phyloP scores from a whole-genome alignment of 2,113 vertebrate genomes.

The Periophthalmus modestus region DNA sequence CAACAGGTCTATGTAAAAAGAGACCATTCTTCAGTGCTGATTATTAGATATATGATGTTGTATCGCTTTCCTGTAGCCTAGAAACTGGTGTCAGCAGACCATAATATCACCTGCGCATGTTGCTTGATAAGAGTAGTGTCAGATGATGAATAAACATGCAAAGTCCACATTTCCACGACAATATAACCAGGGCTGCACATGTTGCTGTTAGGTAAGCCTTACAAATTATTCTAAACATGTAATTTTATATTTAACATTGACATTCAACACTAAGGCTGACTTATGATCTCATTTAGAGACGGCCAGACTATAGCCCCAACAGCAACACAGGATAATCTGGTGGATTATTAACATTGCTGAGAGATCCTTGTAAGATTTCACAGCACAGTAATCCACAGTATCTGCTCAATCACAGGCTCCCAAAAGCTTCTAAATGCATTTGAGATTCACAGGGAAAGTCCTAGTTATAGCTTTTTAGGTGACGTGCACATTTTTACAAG shows the following conservation, averaged over 20 bases:
- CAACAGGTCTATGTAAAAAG: not conserved
- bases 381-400: conserved; percentile 51
- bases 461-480: not conserved
- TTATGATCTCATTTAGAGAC: conserved; percentile 18
- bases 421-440: conserved; percentile 12
- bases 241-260: not conserved
- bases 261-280: not conserved
- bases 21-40: not conserved
- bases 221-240: not conserved
- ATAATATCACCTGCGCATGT: not conserved
- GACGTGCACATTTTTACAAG: not conserved
- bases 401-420: conserved; percentile 42
- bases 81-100: conserved; percentile 37
- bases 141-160: conserved; percentile 35
- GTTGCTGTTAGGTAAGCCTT: not conserved
- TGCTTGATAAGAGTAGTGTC: conserved; percentile 45
- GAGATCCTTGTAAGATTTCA: conserved; percentile 64
- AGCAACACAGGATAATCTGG: conserved; percentile 58
- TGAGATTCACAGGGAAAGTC: not conserved
- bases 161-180: conserved; percentile 64
- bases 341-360: conserved; percentile 66
- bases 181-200: not conserved
- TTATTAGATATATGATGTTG: not conserved
- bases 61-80: conserved; percentile 1
- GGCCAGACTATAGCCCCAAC: conserved; percentile 19